These are phyloP conservation scores for Tubulanus polymorphus DNA, from an alignment of 2,888 invertebrate genomes.

Conservation along the genomic window DNA sequence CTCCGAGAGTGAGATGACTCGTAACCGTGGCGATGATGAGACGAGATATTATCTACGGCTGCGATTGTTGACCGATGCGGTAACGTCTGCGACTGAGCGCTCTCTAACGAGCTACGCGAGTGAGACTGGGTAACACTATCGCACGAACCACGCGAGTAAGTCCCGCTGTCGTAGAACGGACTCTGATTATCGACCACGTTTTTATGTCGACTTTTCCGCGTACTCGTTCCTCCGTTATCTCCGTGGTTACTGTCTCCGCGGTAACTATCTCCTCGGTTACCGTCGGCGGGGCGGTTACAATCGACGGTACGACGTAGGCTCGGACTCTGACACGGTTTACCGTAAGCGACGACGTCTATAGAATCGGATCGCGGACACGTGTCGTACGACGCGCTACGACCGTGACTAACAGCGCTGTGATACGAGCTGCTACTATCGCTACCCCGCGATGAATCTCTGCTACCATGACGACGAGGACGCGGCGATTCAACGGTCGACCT, in stretches of 20 bases:
- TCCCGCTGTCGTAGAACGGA: not conserved
- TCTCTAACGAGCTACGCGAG: not conserved
- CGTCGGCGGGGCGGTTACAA: not conserved
- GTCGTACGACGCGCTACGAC: conserved; percentile 1
- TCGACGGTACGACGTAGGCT: not conserved
- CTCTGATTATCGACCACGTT: not conserved
- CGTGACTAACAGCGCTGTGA: not conserved
- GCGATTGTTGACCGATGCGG: conserved; percentile 39
- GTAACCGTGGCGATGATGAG: conserved; percentile 17
- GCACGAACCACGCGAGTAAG: not conserved
- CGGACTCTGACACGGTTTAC: not conserved
- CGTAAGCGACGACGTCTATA: too few species aligned
- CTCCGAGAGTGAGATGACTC: not conserved
- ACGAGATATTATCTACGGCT: conserved; percentile 30
- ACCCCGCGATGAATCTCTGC: not conserved
- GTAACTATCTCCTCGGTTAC: not conserved
- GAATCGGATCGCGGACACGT: not conserved
- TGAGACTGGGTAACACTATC: not conserved
- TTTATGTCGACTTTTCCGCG: too few species aligned
- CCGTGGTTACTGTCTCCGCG: not conserved
- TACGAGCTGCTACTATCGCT: not conserved
- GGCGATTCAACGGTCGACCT: not conserved
- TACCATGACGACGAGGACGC: not conserved
- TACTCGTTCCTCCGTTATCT: not conserved
- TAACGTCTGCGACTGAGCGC: conserved; percentile 23